A percentile compares a stretch with the other conserved stretches of the same genome.
Conservation (phyloP, 2,888 invertebrate genomes). For the Trichogramma evanescens region DNA sequence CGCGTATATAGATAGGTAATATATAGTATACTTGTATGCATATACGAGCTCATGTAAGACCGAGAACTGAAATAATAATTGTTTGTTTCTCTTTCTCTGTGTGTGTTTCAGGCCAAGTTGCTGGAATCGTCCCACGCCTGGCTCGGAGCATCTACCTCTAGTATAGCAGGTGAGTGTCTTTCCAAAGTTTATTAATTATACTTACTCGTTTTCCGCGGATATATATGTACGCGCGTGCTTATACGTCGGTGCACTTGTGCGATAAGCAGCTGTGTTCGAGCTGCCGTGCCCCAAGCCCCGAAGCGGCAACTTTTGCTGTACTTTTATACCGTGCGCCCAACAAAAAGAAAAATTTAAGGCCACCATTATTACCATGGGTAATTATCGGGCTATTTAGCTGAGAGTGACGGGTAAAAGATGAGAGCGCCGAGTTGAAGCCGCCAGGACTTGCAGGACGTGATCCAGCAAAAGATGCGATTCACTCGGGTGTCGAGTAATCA, state of each 20-base stretch:
- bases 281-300: not conserved
- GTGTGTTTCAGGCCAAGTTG: constrained; percentile 77
- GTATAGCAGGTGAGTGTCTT: constrained; percentile 77
- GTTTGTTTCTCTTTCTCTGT: constrained; percentile 24
- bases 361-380: too few species aligned
- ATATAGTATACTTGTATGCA: constrained; percentile 3
- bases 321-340: constrained; percentile 1
- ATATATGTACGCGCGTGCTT: not conserved
- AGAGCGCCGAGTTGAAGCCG: constrained; percentile 72
- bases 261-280: constrained; percentile 1
- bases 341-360: too few species aligned
- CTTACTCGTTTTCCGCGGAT: not conserved
- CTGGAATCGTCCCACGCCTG: constrained; percentile 87
- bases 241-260: not conserved
- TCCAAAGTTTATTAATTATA: constrained; percentile 11
- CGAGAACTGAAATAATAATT: not conserved
- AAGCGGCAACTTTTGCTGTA: not conserved
- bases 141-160: constrained; percentile 84
- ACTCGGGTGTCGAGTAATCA: constrained; percentile 66
- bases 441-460: constrained; percentile 66
- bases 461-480: constrained; percentile 69
- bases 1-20: too few species aligned
- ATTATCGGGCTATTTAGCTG: too few species aligned
- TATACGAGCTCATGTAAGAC: not conserved
- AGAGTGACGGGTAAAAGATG: constrained; percentile 52